Evolutionary conservation across 2,797 vertebrate species (phyloP).

Genomic region (Lateolabrax maculatus): DNA sequence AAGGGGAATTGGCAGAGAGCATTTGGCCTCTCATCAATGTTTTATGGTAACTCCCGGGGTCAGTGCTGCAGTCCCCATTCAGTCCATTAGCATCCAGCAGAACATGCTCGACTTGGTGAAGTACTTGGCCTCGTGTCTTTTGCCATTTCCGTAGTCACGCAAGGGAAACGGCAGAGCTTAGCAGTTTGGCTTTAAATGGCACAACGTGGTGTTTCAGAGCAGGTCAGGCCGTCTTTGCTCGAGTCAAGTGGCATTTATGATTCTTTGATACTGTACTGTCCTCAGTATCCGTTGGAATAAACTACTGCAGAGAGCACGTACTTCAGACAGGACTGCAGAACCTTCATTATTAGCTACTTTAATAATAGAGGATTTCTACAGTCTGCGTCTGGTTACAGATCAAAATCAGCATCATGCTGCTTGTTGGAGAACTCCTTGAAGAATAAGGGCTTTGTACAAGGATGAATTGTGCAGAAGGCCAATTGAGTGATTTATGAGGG

Average conservation of each 20-base stretch:
- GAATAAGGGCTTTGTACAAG: background rate
- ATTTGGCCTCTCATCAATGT: conserved; percentile 58
- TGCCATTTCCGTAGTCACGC: conserved; percentile 8
- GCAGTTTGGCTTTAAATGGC: conserved; percentile 18
- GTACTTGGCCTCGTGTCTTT: background rate
- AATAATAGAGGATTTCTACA: background rate
- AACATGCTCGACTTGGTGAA: conserved; percentile 32
- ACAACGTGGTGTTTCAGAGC: conserved; percentile 21
- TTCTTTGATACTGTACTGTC: conserved; percentile 11
- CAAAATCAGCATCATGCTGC: background rate
- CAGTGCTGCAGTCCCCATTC: conserved; percentile 12
- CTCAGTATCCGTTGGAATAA: background rate
- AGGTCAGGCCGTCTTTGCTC: conserved; percentile 25
- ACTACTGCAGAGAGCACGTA: background rate
- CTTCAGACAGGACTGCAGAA: background rate
- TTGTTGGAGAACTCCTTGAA: background rate
- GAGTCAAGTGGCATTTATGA: conserved; percentile 40
- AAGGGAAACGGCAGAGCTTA: background rate
- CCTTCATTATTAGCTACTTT: background rate
- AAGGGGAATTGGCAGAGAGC: conserved; percentile 4
- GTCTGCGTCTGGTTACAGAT: background rate
- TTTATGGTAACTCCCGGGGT: conserved; percentile 40
- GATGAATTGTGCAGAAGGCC: background rate
- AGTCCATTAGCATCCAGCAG: conserved; percentile 56
- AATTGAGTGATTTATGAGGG: background rate